Evolutionary conservation across 2,888 invertebrate species (phyloP).

Genomic region (Pasiphila rectangulata): DNA sequence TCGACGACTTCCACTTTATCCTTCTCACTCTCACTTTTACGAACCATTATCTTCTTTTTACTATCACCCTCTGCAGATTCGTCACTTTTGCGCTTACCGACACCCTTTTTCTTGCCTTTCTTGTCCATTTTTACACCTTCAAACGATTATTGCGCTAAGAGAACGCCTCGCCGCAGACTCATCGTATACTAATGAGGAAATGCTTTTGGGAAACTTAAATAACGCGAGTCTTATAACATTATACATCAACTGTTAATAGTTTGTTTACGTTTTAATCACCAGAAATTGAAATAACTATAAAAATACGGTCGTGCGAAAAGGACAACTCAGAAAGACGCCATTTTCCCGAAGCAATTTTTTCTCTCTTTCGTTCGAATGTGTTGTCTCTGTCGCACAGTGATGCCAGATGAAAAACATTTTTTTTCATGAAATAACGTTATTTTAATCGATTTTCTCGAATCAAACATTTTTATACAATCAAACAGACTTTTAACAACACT

Average conservation of each 20-base stretch:
- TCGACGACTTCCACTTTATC: constrained; percentile 69
- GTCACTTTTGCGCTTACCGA: constrained; percentile 74
- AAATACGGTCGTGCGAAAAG: constrained; percentile 61
- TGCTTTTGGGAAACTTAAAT: constrained; percentile 1
- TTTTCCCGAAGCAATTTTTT: constrained; percentile 45
- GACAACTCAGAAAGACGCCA: constrained; percentile 77
- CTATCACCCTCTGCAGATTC: constrained; percentile 65
- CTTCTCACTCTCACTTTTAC: constrained; percentile 61
- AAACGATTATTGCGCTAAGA: constrained; percentile 30
- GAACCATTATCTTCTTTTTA: constrained; percentile 67
- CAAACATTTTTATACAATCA: not conserved
- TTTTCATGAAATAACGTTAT: not conserved
- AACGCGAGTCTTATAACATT: constrained; percentile 19
- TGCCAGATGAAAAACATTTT: constrained; percentile 13
- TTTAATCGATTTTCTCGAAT: not conserved
- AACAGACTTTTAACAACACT: not conserved
- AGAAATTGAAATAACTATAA: constrained; percentile 41
- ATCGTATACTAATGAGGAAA: constrained; percentile 41
- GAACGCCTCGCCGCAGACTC: constrained; percentile 55
- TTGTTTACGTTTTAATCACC: constrained; percentile 40
- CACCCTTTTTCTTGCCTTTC: constrained; percentile 76
- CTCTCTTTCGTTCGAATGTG: constrained; percentile 28
- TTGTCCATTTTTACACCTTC: constrained; percentile 73
- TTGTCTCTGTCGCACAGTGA: not conserved
- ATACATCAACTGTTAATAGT: constrained; percentile 33